Conservation (phyloP, 2,797 vertebrate species). For the Poeciliopsis gracilis region DNA sequence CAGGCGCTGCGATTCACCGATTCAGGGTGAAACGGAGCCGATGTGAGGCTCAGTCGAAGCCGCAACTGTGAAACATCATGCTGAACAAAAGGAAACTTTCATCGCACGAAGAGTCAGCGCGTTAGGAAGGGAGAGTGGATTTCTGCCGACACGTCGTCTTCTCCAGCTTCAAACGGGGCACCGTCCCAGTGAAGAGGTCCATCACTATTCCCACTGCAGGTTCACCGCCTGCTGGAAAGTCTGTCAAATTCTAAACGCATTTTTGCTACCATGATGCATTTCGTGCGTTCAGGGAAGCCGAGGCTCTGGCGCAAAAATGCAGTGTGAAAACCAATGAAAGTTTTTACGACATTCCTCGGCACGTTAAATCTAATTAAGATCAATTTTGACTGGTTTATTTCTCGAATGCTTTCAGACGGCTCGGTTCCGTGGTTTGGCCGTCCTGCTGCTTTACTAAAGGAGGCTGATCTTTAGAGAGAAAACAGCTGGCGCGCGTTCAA, state of each 20-base stretch:
- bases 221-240: neutral
- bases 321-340: neutral
- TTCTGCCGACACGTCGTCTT: neutral
- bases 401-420: neutral
- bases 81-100: neutral
- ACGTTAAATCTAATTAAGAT: neutral
- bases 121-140: neutral
- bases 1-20: slow-evolving; percentile 16
- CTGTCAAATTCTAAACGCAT: neutral
- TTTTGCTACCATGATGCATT: neutral
- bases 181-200: neutral
- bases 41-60: slow-evolving; percentile 9
- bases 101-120: neutral
- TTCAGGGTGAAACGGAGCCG: slow-evolving; percentile 19
- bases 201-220: neutral
- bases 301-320: neutral
- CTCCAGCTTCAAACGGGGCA: neutral
- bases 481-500: neutral
- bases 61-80: neutral
- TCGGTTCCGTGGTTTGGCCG: neutral
- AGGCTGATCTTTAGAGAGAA: neutral
- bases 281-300: neutral
- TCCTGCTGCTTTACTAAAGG: neutral
- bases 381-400: neutral
- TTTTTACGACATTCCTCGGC: neutral